Base-by-base conservation (phyloP, 2,797 vertebrate genomes). In the Mastacembelus armatus region DNA sequence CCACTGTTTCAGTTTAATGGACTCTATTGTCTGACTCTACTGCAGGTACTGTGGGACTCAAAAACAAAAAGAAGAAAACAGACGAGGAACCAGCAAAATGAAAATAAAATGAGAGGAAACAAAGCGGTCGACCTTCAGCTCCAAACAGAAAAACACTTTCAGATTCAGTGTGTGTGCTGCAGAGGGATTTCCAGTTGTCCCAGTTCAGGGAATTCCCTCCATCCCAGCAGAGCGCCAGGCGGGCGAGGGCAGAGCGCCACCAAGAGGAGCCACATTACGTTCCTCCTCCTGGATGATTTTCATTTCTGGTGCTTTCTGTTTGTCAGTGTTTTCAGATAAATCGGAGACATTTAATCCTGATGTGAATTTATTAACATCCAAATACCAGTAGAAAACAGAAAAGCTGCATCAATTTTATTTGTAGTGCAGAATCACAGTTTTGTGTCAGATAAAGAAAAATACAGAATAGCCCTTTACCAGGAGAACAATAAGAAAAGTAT, bases 121-220 rank as follows among this genome's bases (percentile, higher is more conserved):
- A 83, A 83, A 83, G 72, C 69, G 1, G 3, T 72, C 78, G 67
- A 82, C 78, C 81, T 86, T 84, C 76, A 84, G 60, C 72, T 16
- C 4, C 64, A 72, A 72, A 71, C 68, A 79, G 48, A 56, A 73
- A 78, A 76, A 84, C 74, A 74, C 42, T 74, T 45, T 74, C 44
- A 50, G n/a, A 48, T 42, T 50, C 26, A 7, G 18, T 19, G 32
- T 33, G 45, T 45, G 65, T 11, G 60, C 15, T 66, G 77, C 52
- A 45, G 47, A 74, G 85, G 78, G 83, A 87, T 57, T 79, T 81
- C 78, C 74, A 79, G 48, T 29, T 16, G 61, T 85, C 81, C 85
- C 81, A 74, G 83, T 62, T 79, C 47, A 35, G 85, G 81, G 86
- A 83, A 80, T 84, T 81, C 75, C 77, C 56, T 76, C 40, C n/a